Evolutionary conservation across 2,797 vertebrate genomes (phyloP).

Genomic region (Psittacula derbiana): DNA sequence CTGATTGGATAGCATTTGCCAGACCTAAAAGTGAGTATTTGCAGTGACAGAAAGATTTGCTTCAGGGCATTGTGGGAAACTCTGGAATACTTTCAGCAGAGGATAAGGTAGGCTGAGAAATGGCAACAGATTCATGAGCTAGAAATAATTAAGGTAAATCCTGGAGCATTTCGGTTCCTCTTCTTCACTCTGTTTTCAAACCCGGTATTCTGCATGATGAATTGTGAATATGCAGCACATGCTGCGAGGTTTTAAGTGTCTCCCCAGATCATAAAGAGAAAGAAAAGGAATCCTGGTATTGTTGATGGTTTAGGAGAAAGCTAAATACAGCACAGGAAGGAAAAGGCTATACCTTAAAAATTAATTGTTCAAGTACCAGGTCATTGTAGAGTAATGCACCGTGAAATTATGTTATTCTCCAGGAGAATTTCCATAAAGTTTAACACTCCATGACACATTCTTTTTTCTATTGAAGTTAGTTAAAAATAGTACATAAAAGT

Average conservation of each 20-base stretch:
- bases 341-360: slow-evolving; percentile 75
- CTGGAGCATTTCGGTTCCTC: background rate
- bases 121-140: background rate
- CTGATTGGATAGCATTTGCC: background rate
- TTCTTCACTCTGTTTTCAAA: slow-evolving; percentile 21
- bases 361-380: slow-evolving; percentile 80
- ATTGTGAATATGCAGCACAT: slow-evolving; percentile 11
- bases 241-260: slow-evolving; percentile 27
- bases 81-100: background rate
- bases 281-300: slow-evolving; percentile 40
- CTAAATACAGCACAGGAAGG: slow-evolving; percentile 65
- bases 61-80: background rate
- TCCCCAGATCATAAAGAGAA: slow-evolving; percentile 17
- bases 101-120: slow-evolving; percentile 39
- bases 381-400: slow-evolving; percentile 77
- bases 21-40: background rate
- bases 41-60: background rate
- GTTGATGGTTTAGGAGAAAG: slow-evolving; percentile 61
- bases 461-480: slow-evolving; percentile 62
- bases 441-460: slow-evolving; percentile 76
- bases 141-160: slow-evolving; percentile 52
- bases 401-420: slow-evolving; percentile 80
- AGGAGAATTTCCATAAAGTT: slow-evolving; percentile 80
- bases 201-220: slow-evolving; percentile 28
- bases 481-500: slow-evolving; percentile 66